Conservation (phyloP, 2,888 invertebrate genomes). For the Coelopa pilipes region DNA sequence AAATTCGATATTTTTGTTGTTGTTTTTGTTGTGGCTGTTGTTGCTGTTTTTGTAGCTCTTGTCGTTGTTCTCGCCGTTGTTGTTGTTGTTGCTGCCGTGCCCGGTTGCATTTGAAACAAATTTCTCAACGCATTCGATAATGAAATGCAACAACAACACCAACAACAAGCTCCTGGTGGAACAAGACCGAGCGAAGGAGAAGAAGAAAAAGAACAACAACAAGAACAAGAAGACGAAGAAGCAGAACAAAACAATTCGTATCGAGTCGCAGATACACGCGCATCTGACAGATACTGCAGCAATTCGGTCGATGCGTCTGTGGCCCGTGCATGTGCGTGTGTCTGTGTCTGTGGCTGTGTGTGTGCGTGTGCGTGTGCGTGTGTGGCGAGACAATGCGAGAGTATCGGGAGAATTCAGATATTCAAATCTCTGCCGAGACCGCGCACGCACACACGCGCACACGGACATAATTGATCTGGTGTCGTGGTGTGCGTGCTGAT, state of each 20-base stretch:
- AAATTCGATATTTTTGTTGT: not conserved
- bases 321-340: not conserved
- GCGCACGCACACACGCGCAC: not conserved
- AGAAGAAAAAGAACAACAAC: not conserved
- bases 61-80: not conserved
- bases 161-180: not conserved
- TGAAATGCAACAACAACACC: slow-evolving; percentile 15
- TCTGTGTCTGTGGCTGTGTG: not conserved
- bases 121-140: slow-evolving; percentile 24
- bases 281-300: slow-evolving; percentile 8
- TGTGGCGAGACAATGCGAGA: slow-evolving; percentile 12
- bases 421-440: slow-evolving; percentile 2
- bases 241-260: slow-evolving; percentile 10
- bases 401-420: slow-evolving; percentile 17
- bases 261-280: not conserved
- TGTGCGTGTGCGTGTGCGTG: not conserved
- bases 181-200: too few species aligned
- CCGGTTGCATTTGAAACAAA: slow-evolving; percentile 8
- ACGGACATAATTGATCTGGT: not conserved
- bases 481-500: not conserved
- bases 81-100: too few species aligned
- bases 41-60: too few species aligned
- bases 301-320: not conserved
- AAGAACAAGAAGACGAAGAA: slow-evolving; percentile 3
- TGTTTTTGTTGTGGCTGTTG: too few species aligned